Percentiles rank a stretch among this genome's conserved stretches.
These are phyloP conservation scores for Luidia sarsii DNA, from an alignment of 53 echinoderm and acorn worm genomes.

Conservation along the genomic window DNA sequence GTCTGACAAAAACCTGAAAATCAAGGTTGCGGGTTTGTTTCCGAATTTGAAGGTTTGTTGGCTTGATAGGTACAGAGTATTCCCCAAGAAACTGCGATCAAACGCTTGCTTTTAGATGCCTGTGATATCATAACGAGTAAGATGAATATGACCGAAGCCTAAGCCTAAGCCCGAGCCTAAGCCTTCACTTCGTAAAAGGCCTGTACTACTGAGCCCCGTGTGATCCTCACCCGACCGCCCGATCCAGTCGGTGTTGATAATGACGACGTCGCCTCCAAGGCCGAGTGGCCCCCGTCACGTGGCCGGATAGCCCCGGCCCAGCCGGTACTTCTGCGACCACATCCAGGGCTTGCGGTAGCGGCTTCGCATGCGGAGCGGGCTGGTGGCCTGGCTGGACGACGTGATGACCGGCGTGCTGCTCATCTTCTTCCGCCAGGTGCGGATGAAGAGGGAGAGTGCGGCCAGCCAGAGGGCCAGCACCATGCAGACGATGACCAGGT, in stretches of 20 bases:
- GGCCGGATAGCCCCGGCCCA: constrained; percentile 20
- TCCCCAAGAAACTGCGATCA: too few species aligned
- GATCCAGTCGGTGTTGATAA: background rate
- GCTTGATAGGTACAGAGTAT: too few species aligned
- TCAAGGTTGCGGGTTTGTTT: too few species aligned
- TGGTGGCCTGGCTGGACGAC: background rate
- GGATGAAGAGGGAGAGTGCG: constrained; percentile 75
- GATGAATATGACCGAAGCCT: too few species aligned
- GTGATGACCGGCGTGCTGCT: constrained; percentile 15
- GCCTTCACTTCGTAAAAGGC: background rate
- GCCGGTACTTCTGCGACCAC: constrained; percentile 52
- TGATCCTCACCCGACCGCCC: background rate
- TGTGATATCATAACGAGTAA: too few species aligned
- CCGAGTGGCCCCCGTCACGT: constrained; percentile 18
- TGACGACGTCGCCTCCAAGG: too few species aligned
- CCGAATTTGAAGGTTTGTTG: too few species aligned
- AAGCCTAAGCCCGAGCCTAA: too few species aligned
- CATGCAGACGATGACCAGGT: constrained; percentile 66
- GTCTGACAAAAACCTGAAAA: too few species aligned
- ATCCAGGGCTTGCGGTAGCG: constrained; percentile 46
- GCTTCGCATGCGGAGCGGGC: constrained; percentile 25
- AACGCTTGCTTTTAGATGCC: too few species aligned
- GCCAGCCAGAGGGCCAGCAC: constrained; percentile 83
- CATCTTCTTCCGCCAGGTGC: constrained; percentile 97
- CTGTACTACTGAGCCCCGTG: background rate